These are phyloP conservation scores for Microtus montanus DNA, from an alignment of 2,113 vertebrate species.

Conservation along the genomic window DNA sequence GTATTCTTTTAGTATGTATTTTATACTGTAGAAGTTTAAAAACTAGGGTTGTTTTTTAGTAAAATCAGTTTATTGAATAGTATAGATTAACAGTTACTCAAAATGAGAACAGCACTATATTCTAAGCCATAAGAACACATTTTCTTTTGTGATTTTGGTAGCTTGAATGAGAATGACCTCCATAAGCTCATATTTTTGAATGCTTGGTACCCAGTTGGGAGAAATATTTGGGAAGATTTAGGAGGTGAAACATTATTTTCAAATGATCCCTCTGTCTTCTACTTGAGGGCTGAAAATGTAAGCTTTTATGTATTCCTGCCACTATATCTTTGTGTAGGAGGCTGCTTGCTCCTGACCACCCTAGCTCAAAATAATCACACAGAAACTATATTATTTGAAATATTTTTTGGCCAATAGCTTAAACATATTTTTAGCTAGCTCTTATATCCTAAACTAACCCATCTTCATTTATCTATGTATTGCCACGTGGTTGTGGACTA, in stretches of 20 bases:
- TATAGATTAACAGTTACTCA: background rate
- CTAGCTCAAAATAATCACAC: too few relatives aligned
- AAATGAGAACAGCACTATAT: background rate
- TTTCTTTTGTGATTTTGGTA: background rate
- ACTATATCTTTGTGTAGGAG: background rate
- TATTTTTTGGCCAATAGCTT: too few relatives aligned
- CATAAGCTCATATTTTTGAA: background rate
- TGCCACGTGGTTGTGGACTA: too few relatives aligned
- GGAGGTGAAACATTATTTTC: background rate
- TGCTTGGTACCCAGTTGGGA: background rate
- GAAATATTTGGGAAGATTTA: background rate
- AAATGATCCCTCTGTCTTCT: background rate
- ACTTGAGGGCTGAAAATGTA: background rate
- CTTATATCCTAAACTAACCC: too few relatives aligned
- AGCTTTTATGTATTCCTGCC: background rate
- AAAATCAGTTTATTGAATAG: background rate
- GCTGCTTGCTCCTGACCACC: too few relatives aligned
- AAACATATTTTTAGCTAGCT: too few relatives aligned
- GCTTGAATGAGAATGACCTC: too few relatives aligned
- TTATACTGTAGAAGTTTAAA: background rate
- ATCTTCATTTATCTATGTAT: too few relatives aligned
- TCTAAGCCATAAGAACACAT: background rate
- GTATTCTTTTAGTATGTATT: background rate
- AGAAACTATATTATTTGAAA: too few relatives aligned
- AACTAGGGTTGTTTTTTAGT: background rate